Base-by-base conservation (phyloP, 2,888 invertebrate genomes). In the Teinopalpus imperialis region DNA sequence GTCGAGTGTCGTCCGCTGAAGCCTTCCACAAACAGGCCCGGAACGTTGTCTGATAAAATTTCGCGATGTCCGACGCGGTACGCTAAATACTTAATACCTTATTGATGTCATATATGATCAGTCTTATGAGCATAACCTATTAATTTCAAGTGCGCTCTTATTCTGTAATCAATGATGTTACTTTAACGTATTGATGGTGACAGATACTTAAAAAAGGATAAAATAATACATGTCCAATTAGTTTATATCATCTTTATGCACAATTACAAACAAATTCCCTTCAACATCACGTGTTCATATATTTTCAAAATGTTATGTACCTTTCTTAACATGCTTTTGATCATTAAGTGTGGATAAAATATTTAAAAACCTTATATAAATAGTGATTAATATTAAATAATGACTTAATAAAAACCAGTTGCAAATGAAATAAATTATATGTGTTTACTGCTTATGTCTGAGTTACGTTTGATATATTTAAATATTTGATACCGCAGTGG, bases 11-110 rank as follows among this genome's bases (percentile, higher is more conserved):
- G 30, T 18, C 30, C 13, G 18, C 26, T 30, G 35, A 42, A 71
- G 65, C 59, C 72, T 69, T 64, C 51, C 46, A 47, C 60, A 70
- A 73, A 71, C 59, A 66, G n/a, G 44, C 51, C 51, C 46, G 52
- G 46, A 50, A 14, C 10, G 26, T 39, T 46, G 40, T 42, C 35
- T 57, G 49, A 55, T 55, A 57, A 54, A 52, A 50, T 48, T 52
- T 57, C 41, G 26, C 36, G 16, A 14, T 30, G 30, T 42, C 41
- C 47, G 42, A 36, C 29, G 36, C 49, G 29, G 18, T 7, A 34
- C 39, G 43, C 40, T 32, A 47, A 52, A 47, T 46, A 32, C 30
- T 43, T 52, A 49, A 51, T 46, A 32, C 42, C 27, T 42, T 35
- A 51, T 44, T 44, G 36, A 48, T 43, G 21, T 42, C 42, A 47